A percentile compares a stretch with the other conserved stretches of the same genome.
Conservation (phyloP, 2,888 invertebrate genomes). For the Biston stratarius region DNA sequence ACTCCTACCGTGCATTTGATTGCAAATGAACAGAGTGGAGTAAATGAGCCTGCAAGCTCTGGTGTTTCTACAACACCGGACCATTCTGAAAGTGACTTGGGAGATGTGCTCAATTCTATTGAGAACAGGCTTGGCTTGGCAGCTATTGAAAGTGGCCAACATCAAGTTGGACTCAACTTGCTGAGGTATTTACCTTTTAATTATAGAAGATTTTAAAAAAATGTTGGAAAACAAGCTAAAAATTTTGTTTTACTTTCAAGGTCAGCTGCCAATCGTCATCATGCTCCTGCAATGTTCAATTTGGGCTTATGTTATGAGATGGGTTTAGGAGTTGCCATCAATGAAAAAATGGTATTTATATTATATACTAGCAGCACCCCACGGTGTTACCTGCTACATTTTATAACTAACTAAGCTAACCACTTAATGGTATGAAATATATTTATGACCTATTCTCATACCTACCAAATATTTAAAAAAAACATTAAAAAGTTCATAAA, state of each 20-base stretch:
- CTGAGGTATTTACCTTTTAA: slow-evolving; percentile 68
- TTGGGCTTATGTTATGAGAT: slow-evolving; percentile 90
- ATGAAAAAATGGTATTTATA: slow-evolving; percentile 84
- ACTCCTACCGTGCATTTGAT: slow-evolving; percentile 72
- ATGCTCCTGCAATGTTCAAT: slow-evolving; percentile 88
- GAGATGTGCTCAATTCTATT: slow-evolving; percentile 85
- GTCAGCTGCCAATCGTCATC: slow-evolving; percentile 86
- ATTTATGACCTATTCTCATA: too few relatives aligned
- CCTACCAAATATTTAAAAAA: too few relatives aligned
- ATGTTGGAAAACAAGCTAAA: neutral
- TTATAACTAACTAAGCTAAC: too few relatives aligned
- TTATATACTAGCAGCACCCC: too few relatives aligned
- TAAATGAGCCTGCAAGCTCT: slow-evolving; percentile 39
- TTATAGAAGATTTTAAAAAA: neutral
- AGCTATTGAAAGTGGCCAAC: slow-evolving; percentile 85
- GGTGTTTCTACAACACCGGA: slow-evolving; percentile 53
- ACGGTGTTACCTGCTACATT: too few relatives aligned
- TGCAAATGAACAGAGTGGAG: slow-evolving; percentile 69
- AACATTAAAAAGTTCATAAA: too few relatives aligned
- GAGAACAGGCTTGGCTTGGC: slow-evolving; percentile 87
- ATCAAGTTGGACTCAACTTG: slow-evolving; percentile 84
- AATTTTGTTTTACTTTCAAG: slow-evolving; percentile 52
- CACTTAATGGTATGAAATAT: too few relatives aligned
- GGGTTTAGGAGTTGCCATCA: slow-evolving; percentile 87
- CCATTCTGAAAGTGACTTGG: slow-evolving; percentile 73